phyloP scores from a whole-genome alignment of 1,140 invertebrate genomes.

The Aphaenogaster rudis region DNA sequence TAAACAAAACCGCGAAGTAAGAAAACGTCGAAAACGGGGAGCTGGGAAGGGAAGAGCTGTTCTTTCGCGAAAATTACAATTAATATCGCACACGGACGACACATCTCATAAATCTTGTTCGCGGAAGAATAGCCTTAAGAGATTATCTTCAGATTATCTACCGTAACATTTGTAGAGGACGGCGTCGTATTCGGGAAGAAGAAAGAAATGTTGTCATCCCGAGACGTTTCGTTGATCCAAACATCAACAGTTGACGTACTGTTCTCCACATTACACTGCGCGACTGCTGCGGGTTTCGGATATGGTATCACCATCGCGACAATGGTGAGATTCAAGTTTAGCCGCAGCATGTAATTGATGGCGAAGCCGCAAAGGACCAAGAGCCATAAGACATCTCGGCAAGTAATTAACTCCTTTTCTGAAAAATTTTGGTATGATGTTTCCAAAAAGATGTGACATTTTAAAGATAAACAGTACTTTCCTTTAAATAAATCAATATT shows the following conservation, averaged over 20 bases:
- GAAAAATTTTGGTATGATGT: constrained; percentile 8
- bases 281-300: constrained; percentile 69
- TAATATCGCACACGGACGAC: background rate
- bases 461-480: background rate
- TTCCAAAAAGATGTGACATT: background rate
- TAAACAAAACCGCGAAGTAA: constrained; percentile 39
- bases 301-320: constrained; percentile 92
- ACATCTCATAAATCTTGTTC: constrained; percentile 16
- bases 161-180: constrained; percentile 17
- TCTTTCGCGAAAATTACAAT: constrained; percentile 30
- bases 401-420: constrained; percentile 81
- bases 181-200: background rate
- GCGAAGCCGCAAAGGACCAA: constrained; percentile 91
- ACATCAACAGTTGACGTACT: background rate
- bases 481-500: background rate
- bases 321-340: constrained; percentile 95
- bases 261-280: constrained; percentile 73
- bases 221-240: background rate
- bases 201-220: background rate
- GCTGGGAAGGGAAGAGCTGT: background rate
- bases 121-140: background rate
- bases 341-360: constrained; percentile 93
- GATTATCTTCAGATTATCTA: constrained; percentile 54
- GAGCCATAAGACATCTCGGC: constrained; percentile 88
- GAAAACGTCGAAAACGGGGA: background rate